Evolutionary conservation across 2,113 vertebrate species (phyloP).

Genomic region (Periophthalmus modestus): DNA sequence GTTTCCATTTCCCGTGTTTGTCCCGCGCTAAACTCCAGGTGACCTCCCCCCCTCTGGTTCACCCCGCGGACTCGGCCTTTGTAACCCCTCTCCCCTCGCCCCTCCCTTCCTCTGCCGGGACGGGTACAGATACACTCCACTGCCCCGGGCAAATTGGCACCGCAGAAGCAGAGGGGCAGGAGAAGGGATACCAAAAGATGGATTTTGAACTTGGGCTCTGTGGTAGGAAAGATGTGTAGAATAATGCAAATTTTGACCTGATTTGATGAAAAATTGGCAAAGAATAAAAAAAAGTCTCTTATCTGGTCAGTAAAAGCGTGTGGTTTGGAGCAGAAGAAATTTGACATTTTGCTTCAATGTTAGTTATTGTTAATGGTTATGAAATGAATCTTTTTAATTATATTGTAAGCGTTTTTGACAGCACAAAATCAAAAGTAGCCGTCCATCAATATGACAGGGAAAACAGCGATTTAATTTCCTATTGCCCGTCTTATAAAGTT

Average conservation of each 20-base stretch:
- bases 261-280: background rate
- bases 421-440: no score
- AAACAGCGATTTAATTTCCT: no score
- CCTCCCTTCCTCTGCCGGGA: conserved; percentile 1
- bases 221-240: no score
- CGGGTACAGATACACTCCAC: conserved; percentile 58
- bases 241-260: background rate
- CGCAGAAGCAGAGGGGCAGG: conserved; percentile 70
- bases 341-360: no score
- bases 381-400: no score
- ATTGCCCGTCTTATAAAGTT: no score
- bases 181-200: conserved; percentile 41
- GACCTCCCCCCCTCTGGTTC: conserved; percentile 28
- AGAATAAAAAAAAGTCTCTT: background rate
- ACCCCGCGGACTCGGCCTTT: conserved; percentile 17
- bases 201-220: background rate
- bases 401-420: no score
- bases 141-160: conserved; percentile 71
- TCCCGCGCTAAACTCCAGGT: conserved; percentile 44
- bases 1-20: conserved; percentile 15
- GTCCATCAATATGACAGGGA: no score
- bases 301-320: background rate
- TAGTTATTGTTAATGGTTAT: no score
- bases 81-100: conserved; percentile 30
- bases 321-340: no score